These are phyloP conservation scores for Ypsolopha sequella DNA, from an alignment of 2,888 invertebrate genomes.

Conservation along the genomic window DNA sequence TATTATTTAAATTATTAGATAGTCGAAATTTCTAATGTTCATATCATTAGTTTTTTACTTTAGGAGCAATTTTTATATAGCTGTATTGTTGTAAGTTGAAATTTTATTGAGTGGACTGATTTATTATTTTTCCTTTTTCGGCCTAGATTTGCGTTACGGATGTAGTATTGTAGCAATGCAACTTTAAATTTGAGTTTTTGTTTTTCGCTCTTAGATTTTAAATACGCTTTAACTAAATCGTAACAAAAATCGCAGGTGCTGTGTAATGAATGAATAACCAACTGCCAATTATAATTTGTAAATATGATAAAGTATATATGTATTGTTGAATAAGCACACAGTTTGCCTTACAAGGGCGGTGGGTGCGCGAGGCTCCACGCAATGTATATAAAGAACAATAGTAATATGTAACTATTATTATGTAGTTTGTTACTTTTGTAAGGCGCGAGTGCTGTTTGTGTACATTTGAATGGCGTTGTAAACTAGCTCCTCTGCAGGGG, in stretches of 20 bases:
- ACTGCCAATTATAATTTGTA: slow-evolving; percentile 60
- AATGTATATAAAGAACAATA: slow-evolving; percentile 63
- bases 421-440: slow-evolving; percentile 62
- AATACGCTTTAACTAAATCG: slow-evolving; percentile 48
- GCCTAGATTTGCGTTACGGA: slow-evolving; percentile 37
- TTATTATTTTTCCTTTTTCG: slow-evolving; percentile 26
- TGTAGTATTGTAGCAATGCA: slow-evolving; percentile 15
- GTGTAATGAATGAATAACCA: slow-evolving; percentile 30
- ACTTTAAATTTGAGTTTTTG: slow-evolving; percentile 4
- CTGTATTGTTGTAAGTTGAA: slow-evolving; percentile 38
- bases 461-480: slow-evolving; percentile 35
- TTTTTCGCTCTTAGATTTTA: slow-evolving; percentile 31
- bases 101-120: slow-evolving; percentile 39
- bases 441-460: slow-evolving; percentile 51
- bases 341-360: slow-evolving; percentile 44
- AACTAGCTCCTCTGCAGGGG: slow-evolving; percentile 8
- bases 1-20: slow-evolving; percentile 38
- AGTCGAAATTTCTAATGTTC: slow-evolving; percentile 64
- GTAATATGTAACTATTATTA: slow-evolving; percentile 52
- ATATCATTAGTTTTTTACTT: slow-evolving; percentile 70
- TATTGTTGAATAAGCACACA: slow-evolving; percentile 38
- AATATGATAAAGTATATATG: slow-evolving; percentile 53
- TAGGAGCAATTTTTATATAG: slow-evolving; percentile 48
- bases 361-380: slow-evolving; percentile 46
- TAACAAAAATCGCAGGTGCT: slow-evolving; percentile 48